These are phyloP conservation scores for Micronycteris hirsuta DNA, from an alignment of 2,113 vertebrate species.

Conservation along the genomic window DNA sequence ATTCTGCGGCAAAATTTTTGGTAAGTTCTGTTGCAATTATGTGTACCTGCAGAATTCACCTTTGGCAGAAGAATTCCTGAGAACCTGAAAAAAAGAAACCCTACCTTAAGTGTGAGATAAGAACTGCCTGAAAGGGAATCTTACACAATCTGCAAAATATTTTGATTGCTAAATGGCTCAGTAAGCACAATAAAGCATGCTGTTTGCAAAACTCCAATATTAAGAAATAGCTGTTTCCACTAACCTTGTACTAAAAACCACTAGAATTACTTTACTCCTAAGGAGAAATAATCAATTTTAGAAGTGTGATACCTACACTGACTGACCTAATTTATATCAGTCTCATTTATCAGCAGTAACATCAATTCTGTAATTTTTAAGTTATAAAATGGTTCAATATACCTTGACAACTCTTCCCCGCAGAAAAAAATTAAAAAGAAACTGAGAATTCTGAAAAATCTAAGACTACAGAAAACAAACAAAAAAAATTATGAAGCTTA, in stretches of 20 bases:
- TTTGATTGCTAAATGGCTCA: conserved; percentile 66
- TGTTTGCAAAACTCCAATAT: conserved; percentile 70
- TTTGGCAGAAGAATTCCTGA: conserved; percentile 86
- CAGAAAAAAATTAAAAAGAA: background rate
- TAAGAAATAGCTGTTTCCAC: conserved; percentile 44
- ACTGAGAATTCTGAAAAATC: background rate
- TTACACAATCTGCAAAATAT: conserved; percentile 79
- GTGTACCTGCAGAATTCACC: conserved; percentile 86
- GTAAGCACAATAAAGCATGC: conserved; percentile 68
- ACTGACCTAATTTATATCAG: background rate
- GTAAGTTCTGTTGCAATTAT: conserved; percentile 82
- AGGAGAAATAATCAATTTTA: background rate
- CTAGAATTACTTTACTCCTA: background rate
- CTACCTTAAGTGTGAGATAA: conserved; percentile 83
- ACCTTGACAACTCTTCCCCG: background rate
- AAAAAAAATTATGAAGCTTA: background rate
- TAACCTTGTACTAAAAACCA: conserved; percentile 5
- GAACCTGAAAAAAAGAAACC: conserved; percentile 85
- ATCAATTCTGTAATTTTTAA: background rate
- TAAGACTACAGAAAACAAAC: background rate
- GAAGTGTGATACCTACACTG: background rate
- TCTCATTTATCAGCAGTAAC: background rate
- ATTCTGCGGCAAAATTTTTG: conserved; percentile 85
- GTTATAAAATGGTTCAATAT: background rate
- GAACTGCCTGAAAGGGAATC: conserved; percentile 81